Base-by-base conservation (phyloP, 2,113 vertebrate genomes). In the Cranoglanis bouderius region DNA sequence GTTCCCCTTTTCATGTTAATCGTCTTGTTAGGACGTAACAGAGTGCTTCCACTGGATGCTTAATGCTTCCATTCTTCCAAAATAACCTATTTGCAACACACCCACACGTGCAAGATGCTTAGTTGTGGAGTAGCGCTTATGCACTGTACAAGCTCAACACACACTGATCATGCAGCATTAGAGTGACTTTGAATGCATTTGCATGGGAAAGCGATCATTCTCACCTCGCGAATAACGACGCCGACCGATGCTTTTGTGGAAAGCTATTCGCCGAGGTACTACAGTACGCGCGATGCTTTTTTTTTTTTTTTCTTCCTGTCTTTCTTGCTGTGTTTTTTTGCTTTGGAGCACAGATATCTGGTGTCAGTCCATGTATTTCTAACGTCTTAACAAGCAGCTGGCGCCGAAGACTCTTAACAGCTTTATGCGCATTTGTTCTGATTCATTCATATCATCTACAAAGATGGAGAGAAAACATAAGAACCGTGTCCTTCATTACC, bases 71-170 rank as follows among this genome's bases (percentile, higher is more conserved):
- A 94, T 96, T 96, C 94, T 96, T 95, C 93, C 85, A 82, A 95
- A 95, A 95, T 94, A 96, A 94, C 93, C 94, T 94, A 96, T 96
- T 96, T 96, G 93, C 92, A 93, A 90, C 92, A 95, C 95, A 94
- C 95, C 94, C 95, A 95, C 95, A 94, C 93, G 86, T 10, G 88
- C 92, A 91, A 92, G 81, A 92, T 93, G 93, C 93, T 95, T 91
- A 93, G 93, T 92, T 90, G 29, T 89, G 91, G 93, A 94, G 94
- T 92, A 89, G 92, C 81, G 91, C 93, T 93, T 91, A n/a, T 95
- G 94, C 92, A 95, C 13, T 57, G 92, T 86, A 83, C 94, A 51
- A n/a, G 91, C 93, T 91, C 91, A 90, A 46, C 90, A 40, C 90
- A 95, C 93, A 96, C 94, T 94, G 93, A 93, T 92, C 2, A 93